Evolutionary conservation across 2,113 vertebrate species (phyloP).

Genomic region (Lota lota): DNA sequence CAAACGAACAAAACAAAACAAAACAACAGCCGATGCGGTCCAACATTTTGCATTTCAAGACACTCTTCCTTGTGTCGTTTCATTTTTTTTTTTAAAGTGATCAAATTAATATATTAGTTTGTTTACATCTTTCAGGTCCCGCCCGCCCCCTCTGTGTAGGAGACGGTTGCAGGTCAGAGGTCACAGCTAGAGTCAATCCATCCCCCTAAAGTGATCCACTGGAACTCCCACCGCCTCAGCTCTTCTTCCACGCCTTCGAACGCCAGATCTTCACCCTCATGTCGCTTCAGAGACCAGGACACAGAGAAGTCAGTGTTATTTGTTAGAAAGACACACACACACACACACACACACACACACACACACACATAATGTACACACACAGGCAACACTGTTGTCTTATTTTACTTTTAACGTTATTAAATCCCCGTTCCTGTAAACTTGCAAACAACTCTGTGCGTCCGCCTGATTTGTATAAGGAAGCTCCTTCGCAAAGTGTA

Average conservation of each 20-base stretch:
- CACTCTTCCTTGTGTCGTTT: constrained; percentile 2
- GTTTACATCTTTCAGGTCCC: no score
- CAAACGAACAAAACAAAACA: constrained; percentile 12
- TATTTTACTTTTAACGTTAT: not conserved
- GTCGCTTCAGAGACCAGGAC: constrained; percentile 74
- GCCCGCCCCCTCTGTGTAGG: not conserved
- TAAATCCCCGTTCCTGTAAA: not conserved
- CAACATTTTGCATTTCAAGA: constrained; percentile 17
- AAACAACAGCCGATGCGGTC: constrained; percentile 27
- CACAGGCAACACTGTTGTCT: not conserved
- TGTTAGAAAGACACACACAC: constrained; percentile 9
- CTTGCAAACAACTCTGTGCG: not conserved
- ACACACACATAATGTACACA: constrained; percentile 14
- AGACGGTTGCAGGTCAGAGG: constrained; percentile 27
- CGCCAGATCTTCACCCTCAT: constrained; percentile 93
- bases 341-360: constrained; percentile 19
- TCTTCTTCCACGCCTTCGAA: constrained; percentile 72
- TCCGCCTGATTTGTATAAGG: not conserved
- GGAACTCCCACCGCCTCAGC: constrained; percentile 50
- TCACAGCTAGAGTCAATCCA: constrained; percentile 25
- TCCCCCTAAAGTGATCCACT: not conserved
- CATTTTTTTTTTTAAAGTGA: constrained; percentile 8
- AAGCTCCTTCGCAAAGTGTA: not conserved
- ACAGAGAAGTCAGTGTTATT: constrained; percentile 27
- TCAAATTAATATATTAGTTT: constrained; percentile 11